Base-by-base conservation (phyloP, 2,888 invertebrate species). In the Teinopalpus imperialis region DNA sequence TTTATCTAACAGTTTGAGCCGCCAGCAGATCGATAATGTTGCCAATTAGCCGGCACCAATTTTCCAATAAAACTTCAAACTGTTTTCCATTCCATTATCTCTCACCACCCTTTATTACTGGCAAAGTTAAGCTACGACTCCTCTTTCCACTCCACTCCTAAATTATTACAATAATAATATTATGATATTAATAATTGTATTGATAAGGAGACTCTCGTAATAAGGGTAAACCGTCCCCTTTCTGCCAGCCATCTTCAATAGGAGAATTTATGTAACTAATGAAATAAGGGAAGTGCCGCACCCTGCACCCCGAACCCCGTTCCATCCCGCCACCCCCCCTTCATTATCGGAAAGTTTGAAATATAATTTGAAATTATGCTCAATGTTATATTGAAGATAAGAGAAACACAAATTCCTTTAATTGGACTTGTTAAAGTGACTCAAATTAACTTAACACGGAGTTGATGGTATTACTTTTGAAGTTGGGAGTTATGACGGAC, bases 281-380 rank as follows among this genome's bases (percentile, higher is more conserved):
- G 88, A 87, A 88, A 88, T 88, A 88, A 88, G 86, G 87, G 85
- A 85, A 85, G 86, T 81, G 79, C 69, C 77, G 72, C 64, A 57
- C 72, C 74, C 71, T 68, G 62, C 66, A 48, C 47, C 66, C 67
- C 61, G 62, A 66, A 48, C 47, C 66, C 67, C 61, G 54, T 62
- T 70, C 60, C 52, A 8, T 21, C 24, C 57, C 56, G 48, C 62
- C 66, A 70, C 69, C 70, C 74, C 81, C 79, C 87, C 87, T 88
- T 88, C 87, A 88, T 88, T 88, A 88, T 88, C 87, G 87, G 87
- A 88, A 88, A 88, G 86, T 88, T 88, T 88, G 85, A 88, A 88
- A 88, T 88, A 88, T 88, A 88, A 88, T 88, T 88, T 88, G 88
- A 88, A 88, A 88, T 88, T 88, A 88, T 88, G 88, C 87, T 87